Evolutionary conservation across 2,888 invertebrate genomes (phyloP).

Genomic region (Erebia palarica): DNA sequence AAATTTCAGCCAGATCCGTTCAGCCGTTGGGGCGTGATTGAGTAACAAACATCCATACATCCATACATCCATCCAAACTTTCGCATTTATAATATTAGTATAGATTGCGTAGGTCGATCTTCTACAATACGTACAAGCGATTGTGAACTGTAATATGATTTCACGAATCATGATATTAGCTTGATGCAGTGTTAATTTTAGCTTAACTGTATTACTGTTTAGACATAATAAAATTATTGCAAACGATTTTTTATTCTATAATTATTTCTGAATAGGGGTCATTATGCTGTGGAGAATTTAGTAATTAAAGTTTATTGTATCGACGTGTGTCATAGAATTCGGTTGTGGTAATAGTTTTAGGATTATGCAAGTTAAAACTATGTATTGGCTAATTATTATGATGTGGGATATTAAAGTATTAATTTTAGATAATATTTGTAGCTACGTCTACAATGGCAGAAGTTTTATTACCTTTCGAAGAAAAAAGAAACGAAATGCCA

Average conservation of each 20-base stretch:
- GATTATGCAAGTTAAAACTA: conserved; percentile 1
- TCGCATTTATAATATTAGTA: too few relatives aligned
- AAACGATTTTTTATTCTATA: conserved; percentile 5
- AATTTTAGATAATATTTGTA: not conserved
- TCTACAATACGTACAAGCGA: not conserved
- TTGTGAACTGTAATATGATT: not conserved
- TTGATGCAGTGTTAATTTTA: not conserved
- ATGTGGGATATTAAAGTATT: not conserved
- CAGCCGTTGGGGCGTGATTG: too few relatives aligned
- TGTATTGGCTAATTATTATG: not conserved
- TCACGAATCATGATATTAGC: not conserved
- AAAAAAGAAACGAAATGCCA: too few relatives aligned
- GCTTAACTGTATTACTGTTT: not conserved
- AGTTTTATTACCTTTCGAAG: not conserved
- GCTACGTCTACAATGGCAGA: not conserved
- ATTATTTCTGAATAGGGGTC: not conserved
- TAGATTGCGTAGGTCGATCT: conserved; percentile 1
- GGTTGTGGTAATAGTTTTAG: not conserved
- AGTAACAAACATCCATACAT: too few relatives aligned
- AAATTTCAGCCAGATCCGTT: too few relatives aligned
- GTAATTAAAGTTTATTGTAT: not conserved
- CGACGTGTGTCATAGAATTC: not conserved
- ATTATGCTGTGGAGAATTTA: not conserved
- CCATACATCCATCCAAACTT: too few relatives aligned
- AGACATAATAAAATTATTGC: not conserved